Base-by-base conservation (phyloP, 2,888 invertebrate species). In the Lasioglossum figueresi region DNA sequence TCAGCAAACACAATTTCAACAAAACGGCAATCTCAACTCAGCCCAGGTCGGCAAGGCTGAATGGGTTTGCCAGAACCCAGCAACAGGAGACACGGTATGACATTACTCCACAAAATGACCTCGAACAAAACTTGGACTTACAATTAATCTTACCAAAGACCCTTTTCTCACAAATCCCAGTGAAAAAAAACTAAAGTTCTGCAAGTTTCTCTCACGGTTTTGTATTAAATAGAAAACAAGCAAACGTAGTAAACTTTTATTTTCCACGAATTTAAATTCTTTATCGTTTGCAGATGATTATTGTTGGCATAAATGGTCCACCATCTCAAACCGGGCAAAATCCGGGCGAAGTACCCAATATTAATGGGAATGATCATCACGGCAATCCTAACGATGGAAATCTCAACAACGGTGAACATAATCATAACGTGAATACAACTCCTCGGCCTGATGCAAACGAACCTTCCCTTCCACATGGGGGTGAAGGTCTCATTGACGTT, bases 11-110 rank as follows among this genome's bases (percentile, higher is more conserved):
- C 12, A 56, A 12, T 52, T 56, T 0, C 75, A 74, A 43, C 27
- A 43, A 16, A 37, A 12, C 27, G 14, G 6, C n/a, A 40, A 43
- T 10, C 23, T 19, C 19, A 34, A 63, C 34, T 31, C 63, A 0
- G 1, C 43, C 1, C 27, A 27, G 14, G 12, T 45, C 1, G 31
- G 1, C 2, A 78, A 86, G 8, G 82, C 88, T 6, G 89, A 90
- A 52, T 93, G 92, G 93, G 72, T 93, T 56, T 93, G 93, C 81
- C 87, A 70, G 6, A 91, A 88, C 83, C 83, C 83, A 6, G 86
- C 80, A 59, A 90, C 88, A 14, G 89, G 88, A 1, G 88, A 88
- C 48, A 91, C 86, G 86, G 93, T 93, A 80, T 70, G 88, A 31
- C 34, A 0, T 16, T 66, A 34, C 14, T 2, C 31, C 23, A 8